Base-by-base conservation (phyloP, 2,113 vertebrate genomes). In the Anser cygnoides region DNA sequence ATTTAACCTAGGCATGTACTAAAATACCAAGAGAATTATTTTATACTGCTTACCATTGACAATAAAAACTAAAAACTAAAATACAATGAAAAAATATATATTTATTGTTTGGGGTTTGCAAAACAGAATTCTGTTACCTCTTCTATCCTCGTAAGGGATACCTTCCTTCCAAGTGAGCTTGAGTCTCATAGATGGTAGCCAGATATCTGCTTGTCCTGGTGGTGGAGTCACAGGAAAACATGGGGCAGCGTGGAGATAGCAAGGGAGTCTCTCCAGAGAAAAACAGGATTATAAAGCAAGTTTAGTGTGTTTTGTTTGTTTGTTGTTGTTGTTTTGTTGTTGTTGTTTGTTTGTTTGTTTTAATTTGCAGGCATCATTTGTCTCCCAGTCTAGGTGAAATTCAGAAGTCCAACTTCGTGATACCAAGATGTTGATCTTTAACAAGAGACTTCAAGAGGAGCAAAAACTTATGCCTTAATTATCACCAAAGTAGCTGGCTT, bases 21-120 rank as follows among this genome's bases (percentile, higher is more conserved):
- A 68, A 89, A 89, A 89, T 33, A 43, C 3, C 28, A 49, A 57
- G 22, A 84, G 4, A 72, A 68, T 81, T 52, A 68, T 81, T 52
- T 52, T 0, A 29, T 75, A 31, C 13, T 29, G 7, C 9, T 61
- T 4, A 10, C 1, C 3, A 3, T 46, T 72, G 49, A 6, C 23
- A 55, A 18, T 8, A 75, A 16, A 25, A 37, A 62, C 39, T 39
- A 39, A 39, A 23, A 18, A n/a, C 10, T 39, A 63, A 39, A 28
- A 55, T 18, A 41, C 23, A 52, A 26, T 25, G 23, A 52, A 52
- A 84, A 80, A 66, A 3, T 3, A 31, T 44, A 4, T 37, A 62
- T 54, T 74, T 84, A 44, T 33, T 46, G 2, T 39, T 41, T 54
- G 13, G 3, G 16, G 11, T 20, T 93, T 67, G 15, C 20, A 73